Evolutionary conservation across 2,888 invertebrate genomes (phyloP), one percentile per base, ranked within the genome.

Genomic region (Macaria notata): DNA sequence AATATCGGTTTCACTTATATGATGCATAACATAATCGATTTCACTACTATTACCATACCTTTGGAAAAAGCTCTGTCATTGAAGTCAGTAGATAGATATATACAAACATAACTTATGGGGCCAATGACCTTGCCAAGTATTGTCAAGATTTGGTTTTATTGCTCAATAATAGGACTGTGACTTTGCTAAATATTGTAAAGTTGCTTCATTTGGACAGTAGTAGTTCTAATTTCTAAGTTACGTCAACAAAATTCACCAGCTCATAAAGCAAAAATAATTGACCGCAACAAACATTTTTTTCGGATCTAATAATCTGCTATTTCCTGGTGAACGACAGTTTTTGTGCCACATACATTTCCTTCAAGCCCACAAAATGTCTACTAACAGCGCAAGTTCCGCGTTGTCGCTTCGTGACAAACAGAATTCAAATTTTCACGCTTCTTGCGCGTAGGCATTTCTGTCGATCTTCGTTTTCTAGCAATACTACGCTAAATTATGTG

Each of bases 341-440:
- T 61, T 63, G 58, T 59, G 49, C 19, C 19, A 19, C 38, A 47
- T 41, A 49, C 50, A 59, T 54, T 59, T 54, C 54, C 50, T 48
- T 47, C 42, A 58, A 19, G 30, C 44, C 47, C 42, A 59, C 49
- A 33, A 57, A 57, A 56, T 56, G 46, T 52, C 55, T 46, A 52
- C 45, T 48, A 41, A 48, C 58, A 62, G 56, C 55, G 31, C 58
- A 47, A n/a, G 49, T 61, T 58, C 61, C 54, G 56, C 56, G 51
- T 57, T 47, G 43, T 64, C 54, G 69, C 64, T 65, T 61, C 69
- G 73, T 78, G 77, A 78, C 75, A 78, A 72, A 67, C 64, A 75
- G 70, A 78, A 79, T 79, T 78, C 66, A 67, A 72, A 80, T 83
- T 76, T 82, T 80, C 79, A 84, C 82, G 81, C 80, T 59, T 75